Conservation (phyloP, 2,113 vertebrate species). For the Pseudorectes ferrugineus region DNA sequence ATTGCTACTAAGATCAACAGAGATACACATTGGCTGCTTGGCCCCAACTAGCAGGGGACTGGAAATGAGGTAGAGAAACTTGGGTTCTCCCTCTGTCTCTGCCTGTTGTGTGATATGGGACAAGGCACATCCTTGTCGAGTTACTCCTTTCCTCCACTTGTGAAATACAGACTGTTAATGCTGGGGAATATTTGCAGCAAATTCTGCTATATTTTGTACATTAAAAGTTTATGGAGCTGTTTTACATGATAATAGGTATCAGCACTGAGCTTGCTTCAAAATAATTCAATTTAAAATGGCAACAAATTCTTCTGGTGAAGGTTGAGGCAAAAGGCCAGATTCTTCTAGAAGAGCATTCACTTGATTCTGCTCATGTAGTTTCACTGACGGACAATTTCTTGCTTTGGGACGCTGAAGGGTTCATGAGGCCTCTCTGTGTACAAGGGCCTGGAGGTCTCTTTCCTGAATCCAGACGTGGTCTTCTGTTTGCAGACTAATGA, state of each 20-base stretch:
- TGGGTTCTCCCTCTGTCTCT: not conserved
- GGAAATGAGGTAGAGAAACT: not conserved
- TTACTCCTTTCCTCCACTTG: not conserved
- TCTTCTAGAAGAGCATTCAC: not conserved
- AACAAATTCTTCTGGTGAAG: not conserved
- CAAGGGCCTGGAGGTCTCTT: not conserved
- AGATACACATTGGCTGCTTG: not conserved
- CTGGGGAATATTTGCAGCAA: not conserved
- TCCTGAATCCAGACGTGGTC: not conserved
- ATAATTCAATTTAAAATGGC: not conserved
- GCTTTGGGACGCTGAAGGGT: not conserved
- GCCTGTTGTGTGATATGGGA: not conserved
- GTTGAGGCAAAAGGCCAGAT: not conserved
- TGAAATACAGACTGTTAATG: not conserved
- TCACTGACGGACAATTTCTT: not conserved
- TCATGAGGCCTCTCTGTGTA: rapidly evolving
- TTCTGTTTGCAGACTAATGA: slow-evolving; percentile 76
- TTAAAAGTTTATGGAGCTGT: not conserved
- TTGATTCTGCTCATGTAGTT: not conserved
- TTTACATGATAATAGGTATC: not conserved
- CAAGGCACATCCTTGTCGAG: not conserved
- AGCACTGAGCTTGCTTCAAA: not conserved
- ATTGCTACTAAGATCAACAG: not conserved
- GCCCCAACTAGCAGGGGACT: not conserved
- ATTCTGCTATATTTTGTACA: not conserved